phyloP scores from a whole-genome alignment of 2,113 vertebrate genomes.

The Pachyramphus minor region DNA sequence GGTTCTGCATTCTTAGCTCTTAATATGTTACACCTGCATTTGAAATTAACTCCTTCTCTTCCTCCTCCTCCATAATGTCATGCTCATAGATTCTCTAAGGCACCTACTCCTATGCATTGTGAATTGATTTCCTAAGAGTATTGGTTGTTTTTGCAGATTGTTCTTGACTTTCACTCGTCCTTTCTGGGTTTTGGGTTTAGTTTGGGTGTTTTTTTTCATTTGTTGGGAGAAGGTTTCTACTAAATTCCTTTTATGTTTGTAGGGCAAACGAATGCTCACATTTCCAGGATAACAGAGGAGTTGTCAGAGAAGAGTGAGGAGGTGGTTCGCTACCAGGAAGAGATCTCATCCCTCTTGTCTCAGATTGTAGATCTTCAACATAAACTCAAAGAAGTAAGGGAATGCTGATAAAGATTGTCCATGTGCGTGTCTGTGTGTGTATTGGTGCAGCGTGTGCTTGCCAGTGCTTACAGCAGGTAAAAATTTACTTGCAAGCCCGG shows the following conservation, averaged over 20 bases:
- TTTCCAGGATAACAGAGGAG: conserved; percentile 88
- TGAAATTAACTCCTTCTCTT: background rate
- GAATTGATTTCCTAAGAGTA: background rate
- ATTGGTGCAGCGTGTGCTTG: rapidly evolving
- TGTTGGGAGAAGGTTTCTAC: background rate
- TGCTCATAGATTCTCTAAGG: background rate
- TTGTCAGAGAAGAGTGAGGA: conserved; percentile 90
- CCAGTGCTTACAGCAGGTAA: background rate
- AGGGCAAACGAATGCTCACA: conserved; percentile 95
- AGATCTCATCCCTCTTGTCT: conserved; percentile 90
- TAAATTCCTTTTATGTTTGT: background rate
- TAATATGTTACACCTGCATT: background rate
- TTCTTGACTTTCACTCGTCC: background rate
- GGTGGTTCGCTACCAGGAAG: conserved; percentile 89
- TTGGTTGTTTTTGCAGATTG: background rate
- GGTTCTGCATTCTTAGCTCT: background rate
- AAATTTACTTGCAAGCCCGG: background rate
- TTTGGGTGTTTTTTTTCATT: background rate
- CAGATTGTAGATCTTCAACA: conserved; percentile 96
- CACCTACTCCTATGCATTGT: background rate
- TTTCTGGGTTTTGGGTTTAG: background rate
- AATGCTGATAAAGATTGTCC: background rate
- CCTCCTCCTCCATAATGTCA: background rate
- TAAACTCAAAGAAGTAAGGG: conserved; percentile 86
- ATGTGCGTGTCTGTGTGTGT: rapidly evolving